phyloP scores from a whole-genome alignment of 2,797 vertebrate species.

The Bradypus variegatus region DNA sequence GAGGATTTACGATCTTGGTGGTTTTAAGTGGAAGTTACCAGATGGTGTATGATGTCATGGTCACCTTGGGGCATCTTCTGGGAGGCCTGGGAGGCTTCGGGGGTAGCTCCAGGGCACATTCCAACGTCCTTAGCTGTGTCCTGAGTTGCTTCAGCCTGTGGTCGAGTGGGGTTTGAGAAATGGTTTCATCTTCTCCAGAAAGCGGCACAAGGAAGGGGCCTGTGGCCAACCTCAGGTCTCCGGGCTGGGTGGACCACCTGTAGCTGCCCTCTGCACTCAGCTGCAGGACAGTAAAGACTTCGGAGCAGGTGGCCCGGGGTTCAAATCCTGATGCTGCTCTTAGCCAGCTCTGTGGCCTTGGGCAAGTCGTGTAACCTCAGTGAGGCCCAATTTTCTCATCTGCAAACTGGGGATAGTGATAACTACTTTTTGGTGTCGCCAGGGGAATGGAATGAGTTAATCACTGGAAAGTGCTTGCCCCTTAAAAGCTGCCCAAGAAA shows the following conservation, averaged over 20 bases:
- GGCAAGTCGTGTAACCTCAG: background rate
- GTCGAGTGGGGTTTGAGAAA: slow-evolving; percentile 80
- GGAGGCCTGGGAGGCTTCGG: slow-evolving; percentile 70
- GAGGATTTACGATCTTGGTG: slow-evolving; percentile 67
- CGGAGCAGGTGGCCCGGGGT: background rate
- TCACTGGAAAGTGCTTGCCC: background rate
- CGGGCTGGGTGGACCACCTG: background rate
- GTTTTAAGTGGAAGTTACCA: slow-evolving; percentile 72
- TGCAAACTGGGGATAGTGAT: background rate
- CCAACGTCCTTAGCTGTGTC: slow-evolving; percentile 79
- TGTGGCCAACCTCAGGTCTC: slow-evolving; percentile 58
- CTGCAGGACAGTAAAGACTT: background rate
- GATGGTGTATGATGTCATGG: slow-evolving; percentile 79
- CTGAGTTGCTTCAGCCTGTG: slow-evolving; percentile 69
- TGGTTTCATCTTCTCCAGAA: slow-evolving; percentile 82
- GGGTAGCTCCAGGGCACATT: slow-evolving; percentile 73
- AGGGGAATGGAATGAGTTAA: background rate
- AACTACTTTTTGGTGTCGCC: accelerated
- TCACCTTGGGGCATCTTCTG: slow-evolving; percentile 70
- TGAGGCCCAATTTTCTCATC: background rate
- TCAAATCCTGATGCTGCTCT: background rate
- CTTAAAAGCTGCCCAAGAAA: background rate
- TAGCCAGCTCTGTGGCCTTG: background rate
- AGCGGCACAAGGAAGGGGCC: slow-evolving; percentile 81
- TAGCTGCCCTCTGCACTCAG: background rate